Conservation (phyloP, 2,113 vertebrate species). For the Passer montanus region DNA sequence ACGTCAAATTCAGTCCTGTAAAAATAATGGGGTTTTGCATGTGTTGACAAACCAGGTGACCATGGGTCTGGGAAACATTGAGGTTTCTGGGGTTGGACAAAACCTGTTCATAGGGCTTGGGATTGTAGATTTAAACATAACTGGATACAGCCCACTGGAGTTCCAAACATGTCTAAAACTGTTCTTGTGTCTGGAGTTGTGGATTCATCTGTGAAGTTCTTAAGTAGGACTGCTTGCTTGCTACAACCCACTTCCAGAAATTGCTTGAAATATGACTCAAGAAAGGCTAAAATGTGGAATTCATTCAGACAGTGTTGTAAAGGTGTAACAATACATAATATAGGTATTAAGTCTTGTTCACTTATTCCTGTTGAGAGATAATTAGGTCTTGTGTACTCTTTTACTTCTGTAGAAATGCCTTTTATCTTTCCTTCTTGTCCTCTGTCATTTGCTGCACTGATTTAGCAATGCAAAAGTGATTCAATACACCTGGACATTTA, state of each 20-base stretch:
- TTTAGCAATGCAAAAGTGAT: conserved; percentile 15
- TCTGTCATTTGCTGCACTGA: neutral
- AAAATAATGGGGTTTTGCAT: neutral
- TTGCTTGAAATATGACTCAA: neutral
- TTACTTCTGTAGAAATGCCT: neutral
- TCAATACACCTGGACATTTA: conserved; percentile 13
- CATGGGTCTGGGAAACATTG: accelerated
- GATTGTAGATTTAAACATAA: neutral
- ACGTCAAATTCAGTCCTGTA: neutral
- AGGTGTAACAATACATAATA: neutral
- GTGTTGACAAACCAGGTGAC: neutral
- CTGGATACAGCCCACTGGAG: neutral
- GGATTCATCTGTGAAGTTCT: neutral
- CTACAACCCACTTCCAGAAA: neutral
- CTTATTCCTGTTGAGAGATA: neutral
- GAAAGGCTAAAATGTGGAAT: neutral
- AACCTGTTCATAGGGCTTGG: neutral
- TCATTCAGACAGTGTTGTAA: neutral
- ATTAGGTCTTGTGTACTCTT: neutral
- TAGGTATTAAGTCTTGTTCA: neutral
- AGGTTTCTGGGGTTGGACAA: neutral
- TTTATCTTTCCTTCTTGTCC: neutral
- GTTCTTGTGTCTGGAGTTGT: neutral
- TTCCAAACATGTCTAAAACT: neutral
- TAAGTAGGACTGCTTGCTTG: neutral